Evolutionary conservation across 1,140 invertebrate genomes (phyloP).

Genomic region (Chironomus striatipennis): DNA sequence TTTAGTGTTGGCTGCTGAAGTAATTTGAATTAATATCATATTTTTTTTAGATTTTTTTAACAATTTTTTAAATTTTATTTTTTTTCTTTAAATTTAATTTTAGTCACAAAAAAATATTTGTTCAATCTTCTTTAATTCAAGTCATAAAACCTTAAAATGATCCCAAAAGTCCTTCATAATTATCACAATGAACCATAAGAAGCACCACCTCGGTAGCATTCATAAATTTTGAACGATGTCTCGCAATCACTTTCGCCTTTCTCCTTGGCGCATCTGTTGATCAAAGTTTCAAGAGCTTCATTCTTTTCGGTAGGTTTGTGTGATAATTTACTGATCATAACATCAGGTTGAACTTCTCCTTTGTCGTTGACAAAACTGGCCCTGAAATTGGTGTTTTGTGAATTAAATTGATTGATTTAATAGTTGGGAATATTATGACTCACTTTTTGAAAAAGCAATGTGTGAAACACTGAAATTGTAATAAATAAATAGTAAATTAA

Average conservation of each 20-base stretch:
- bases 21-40: too few species aligned
- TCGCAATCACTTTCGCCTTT: conserved; percentile 1
- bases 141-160: too few species aligned
- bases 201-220: conserved; percentile 1
- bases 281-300: neutral
- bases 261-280: neutral
- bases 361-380: neutral
- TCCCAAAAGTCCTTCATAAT: too few species aligned
- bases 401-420: too few species aligned
- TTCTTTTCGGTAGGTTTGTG: neutral
- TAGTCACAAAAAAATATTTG: too few species aligned
- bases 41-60: too few species aligned
- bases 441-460: neutral
- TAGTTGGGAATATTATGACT: neutral
- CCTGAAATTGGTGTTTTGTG: neutral
- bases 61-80: too few species aligned
- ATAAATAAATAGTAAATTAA: neutral
- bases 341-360: neutral
- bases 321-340: neutral
- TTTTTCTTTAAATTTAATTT: too few species aligned
- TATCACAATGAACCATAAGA: too few species aligned
- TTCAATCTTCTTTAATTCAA: too few species aligned
- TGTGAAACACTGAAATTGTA: neutral
- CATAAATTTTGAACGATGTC: neutral
- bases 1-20: too few species aligned